A percentile compares a stretch with the other conserved stretches of the same genome.
Evolutionary conservation across 2,113 vertebrate species (phyloP).

Genomic region (Plecturocebus donacophilus): DNA sequence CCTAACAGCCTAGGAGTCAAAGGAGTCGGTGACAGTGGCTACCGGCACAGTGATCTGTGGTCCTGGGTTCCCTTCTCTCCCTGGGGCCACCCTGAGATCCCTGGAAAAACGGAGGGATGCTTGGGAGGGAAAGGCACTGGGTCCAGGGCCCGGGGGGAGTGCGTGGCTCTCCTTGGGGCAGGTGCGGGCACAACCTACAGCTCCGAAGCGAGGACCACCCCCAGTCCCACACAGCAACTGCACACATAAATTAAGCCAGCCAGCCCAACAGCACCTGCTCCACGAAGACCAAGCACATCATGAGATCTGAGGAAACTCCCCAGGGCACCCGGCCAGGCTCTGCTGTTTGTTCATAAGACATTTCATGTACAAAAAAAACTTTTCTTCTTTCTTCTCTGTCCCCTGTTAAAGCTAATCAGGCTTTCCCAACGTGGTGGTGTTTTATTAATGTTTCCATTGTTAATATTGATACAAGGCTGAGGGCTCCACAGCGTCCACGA

Average conservation of each 20-base stretch:
- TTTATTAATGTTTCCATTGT: neutral
- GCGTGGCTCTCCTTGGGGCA: neutral
- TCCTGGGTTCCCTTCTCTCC: neutral
- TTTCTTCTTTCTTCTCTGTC: neutral
- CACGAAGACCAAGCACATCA: neutral
- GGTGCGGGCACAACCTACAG: neutral
- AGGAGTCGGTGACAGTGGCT: too few relatives aligned
- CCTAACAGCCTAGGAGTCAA: neutral
- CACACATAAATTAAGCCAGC: neutral
- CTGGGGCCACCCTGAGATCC: neutral
- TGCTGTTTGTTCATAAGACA: neutral
- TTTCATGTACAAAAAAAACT: neutral
- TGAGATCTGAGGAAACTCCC: neutral
- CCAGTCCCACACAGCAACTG: neutral
- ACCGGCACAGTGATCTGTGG: fast-evolving
- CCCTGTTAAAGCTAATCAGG: neutral
- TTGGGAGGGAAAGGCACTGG: too few relatives aligned
- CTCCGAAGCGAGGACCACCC: neutral
- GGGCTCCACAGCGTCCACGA: conserved; percentile 23
- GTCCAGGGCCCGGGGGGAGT: neutral
- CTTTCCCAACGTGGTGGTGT: neutral
- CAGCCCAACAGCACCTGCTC: neutral
- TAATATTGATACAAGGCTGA: neutral
- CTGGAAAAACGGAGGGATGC: neutral
- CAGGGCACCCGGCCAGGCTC: neutral